phyloP scores from a whole-genome alignment of 2,888 invertebrate species.

The Amblyjoppa proteus region DNA sequence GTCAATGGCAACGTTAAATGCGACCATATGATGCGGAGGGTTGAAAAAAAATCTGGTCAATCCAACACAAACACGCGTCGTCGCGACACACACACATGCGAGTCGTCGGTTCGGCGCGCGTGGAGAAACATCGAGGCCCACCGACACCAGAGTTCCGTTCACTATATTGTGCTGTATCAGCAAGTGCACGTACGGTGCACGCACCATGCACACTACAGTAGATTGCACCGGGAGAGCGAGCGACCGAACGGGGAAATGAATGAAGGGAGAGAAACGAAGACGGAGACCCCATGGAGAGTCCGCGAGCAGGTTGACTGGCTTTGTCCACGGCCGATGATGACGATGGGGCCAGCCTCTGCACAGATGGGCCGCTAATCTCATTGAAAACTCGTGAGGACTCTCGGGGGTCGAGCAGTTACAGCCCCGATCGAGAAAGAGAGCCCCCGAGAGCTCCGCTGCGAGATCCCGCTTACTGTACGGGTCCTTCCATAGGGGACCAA shows the following conservation, averaged over 20 bases:
- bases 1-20: conserved; percentile 80
- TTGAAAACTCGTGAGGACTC: conserved; percentile 85
- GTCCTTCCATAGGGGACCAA: conserved; percentile 78
- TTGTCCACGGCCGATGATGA: conserved; percentile 83
- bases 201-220: conserved; percentile 48
- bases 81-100: conserved; percentile 11
- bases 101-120: conserved; percentile 11
- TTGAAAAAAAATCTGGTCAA: conserved; percentile 75
- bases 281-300: conserved; percentile 76
- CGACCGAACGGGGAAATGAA: conserved; percentile 31
- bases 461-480: conserved; percentile 68
- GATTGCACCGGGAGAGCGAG: conserved; percentile 42
- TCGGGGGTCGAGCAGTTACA: conserved; percentile 71
- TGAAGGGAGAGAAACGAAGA: conserved; percentile 64
- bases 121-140: conserved; percentile 33
- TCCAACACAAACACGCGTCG: conserved; percentile 51
- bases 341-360: conserved; percentile 83
- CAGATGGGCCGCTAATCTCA: conserved; percentile 85
- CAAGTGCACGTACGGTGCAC: conserved; percentile 66
- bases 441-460: conserved; percentile 72
- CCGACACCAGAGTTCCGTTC: conserved; percentile 49
- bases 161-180: conserved; percentile 57
- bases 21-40: conserved; percentile 80
- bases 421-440: conserved; percentile 66
- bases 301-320: conserved; percentile 83